phyloP scores from a whole-genome alignment of 2,797 vertebrate genomes.

The Poeciliopsis infans region DNA sequence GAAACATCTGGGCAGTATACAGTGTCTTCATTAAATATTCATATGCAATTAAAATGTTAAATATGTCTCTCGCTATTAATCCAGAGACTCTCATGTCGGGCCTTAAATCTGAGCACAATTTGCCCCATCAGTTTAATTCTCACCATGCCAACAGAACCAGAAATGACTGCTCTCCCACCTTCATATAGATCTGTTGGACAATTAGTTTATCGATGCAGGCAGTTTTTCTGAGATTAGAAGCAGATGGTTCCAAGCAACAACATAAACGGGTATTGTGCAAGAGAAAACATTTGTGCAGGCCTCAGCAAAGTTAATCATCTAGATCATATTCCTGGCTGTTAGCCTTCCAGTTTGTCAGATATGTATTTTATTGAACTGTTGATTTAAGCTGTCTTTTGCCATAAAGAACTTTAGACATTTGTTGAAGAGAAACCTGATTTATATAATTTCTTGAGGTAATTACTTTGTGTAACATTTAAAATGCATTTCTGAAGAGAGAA shows the following conservation, averaged over 20 bases:
- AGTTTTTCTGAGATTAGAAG: constrained; percentile 51
- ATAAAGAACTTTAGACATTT: neutral
- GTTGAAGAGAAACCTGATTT: neutral
- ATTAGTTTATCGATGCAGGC: constrained; percentile 66
- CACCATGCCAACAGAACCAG: constrained; percentile 55
- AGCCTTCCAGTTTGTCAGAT: constrained; percentile 60
- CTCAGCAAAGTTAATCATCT: constrained; percentile 66
- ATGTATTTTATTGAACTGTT: constrained; percentile 55
- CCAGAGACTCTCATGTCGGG: constrained; percentile 37
- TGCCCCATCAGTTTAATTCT: constrained; percentile 65
- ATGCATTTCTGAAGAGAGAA: neutral
- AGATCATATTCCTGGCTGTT: constrained; percentile 61
- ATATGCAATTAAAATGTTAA: constrained; percentile 10
- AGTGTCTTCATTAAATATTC: constrained; percentile 19
- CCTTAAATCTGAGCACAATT: constrained; percentile 77
- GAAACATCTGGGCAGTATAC: constrained; percentile 1
- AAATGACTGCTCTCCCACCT: constrained; percentile 47
- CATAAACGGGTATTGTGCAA: constrained; percentile 59
- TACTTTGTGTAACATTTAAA: neutral
- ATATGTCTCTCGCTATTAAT: constrained; percentile 22
- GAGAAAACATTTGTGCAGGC: constrained; percentile 67
- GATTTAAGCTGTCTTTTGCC: constrained; percentile 50
- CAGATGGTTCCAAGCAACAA: constrained; percentile 61
- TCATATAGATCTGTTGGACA: constrained; percentile 48
- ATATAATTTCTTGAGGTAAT: neutral